phyloP scores from a whole-genome alignment of 2,113 vertebrate species.

The Atractosteus spatula region DNA sequence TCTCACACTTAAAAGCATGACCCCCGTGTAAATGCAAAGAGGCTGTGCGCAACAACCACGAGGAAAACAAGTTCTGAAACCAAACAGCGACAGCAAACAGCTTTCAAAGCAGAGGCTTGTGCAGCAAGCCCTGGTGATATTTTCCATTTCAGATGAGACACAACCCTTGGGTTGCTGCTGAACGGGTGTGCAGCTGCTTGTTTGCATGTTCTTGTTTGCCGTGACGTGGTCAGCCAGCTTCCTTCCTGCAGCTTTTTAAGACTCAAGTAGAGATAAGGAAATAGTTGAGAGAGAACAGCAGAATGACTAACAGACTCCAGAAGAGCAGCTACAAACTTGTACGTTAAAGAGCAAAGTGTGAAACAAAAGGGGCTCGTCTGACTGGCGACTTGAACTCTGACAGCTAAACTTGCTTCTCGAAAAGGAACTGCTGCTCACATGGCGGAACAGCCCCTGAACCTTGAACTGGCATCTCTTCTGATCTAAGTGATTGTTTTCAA shows the following conservation, averaged over 20 bases:
- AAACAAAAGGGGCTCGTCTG: background rate
- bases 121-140: background rate
- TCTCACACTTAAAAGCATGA: no score
- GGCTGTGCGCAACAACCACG: background rate
- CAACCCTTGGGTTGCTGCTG: background rate
- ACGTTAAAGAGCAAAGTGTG: slow-evolving; percentile 12
- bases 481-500: background rate
- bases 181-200: slow-evolving; percentile 48
- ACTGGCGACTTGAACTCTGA: background rate
- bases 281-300: slow-evolving; percentile 37
- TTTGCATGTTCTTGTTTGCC: slow-evolving; percentile 74
- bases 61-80: background rate
- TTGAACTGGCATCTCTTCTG: slow-evolving; percentile 1
- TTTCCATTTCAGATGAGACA: background rate
- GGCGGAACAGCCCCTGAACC: background rate
- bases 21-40: no score
- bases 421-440: slow-evolving; percentile 6
- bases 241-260: slow-evolving; percentile 73
- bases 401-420: background rate
- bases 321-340: slow-evolving; percentile 33
- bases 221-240: slow-evolving; percentile 74
- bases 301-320: background rate
- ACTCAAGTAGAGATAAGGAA: slow-evolving; percentile 70
- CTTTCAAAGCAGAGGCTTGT: background rate
- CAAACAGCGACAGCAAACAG: background rate